Conservation (phyloP, 2,797 vertebrate species). For the Lepidocolaptes lacrymiger region DNA sequence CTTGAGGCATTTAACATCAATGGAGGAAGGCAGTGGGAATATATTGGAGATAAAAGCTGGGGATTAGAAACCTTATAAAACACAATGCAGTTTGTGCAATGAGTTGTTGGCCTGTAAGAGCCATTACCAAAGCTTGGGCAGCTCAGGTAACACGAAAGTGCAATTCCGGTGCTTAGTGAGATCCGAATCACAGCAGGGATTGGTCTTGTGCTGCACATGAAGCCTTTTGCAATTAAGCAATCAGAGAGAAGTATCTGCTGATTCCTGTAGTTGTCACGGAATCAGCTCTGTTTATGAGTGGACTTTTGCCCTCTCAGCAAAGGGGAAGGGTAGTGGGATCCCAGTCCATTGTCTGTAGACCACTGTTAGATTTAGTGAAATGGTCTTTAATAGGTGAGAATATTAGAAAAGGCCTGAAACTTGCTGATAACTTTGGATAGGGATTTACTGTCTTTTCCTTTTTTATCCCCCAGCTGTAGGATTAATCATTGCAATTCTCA, state of each 20-base stretch:
- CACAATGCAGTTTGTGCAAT: neutral
- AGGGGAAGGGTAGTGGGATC: neutral
- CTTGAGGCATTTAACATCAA: neutral
- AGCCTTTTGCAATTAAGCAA: neutral
- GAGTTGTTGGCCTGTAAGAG: neutral
- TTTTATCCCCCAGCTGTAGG: constrained; percentile 75
- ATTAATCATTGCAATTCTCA: constrained; percentile 89
- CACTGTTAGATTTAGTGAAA: neutral
- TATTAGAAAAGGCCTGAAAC: neutral
- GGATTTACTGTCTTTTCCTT: neutral
- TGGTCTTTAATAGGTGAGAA: neutral
- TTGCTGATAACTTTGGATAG: neutral
- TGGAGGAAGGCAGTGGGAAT: neutral
- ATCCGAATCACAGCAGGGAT: neutral
- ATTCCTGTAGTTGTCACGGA: neutral
- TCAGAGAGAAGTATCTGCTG: neutral
- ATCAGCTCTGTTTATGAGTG: neutral
- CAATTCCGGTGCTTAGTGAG: neutral
- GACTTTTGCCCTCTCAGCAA: neutral
- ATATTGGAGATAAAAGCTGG: neutral
- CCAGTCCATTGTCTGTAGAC: neutral
- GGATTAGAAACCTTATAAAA: neutral
- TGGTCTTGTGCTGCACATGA: neutral
- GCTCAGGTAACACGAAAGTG: neutral
- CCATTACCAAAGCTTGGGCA: neutral